Conservation (phyloP, 1,140 invertebrate species). For the Drosophila repletoides region DNA sequence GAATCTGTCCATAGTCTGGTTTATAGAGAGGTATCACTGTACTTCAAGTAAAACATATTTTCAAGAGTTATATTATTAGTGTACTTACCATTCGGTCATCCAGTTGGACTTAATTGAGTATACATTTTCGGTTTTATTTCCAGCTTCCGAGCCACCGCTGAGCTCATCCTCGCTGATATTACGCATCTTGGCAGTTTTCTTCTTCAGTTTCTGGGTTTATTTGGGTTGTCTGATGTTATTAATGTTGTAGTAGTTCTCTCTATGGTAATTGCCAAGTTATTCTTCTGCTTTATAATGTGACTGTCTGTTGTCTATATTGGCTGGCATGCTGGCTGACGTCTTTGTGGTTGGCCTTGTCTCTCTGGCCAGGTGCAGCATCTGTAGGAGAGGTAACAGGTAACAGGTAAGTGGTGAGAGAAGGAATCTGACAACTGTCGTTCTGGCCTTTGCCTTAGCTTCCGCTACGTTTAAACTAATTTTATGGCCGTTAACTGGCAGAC, state of each 20-base stretch:
- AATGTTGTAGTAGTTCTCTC: conserved; percentile 2
- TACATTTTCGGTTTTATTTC: conserved; percentile 85
- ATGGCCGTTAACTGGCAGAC: conserved; percentile 65
- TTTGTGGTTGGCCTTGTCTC: conserved; percentile 35
- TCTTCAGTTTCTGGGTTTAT: neutral
- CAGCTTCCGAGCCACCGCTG: conserved; percentile 40
- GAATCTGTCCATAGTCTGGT: too few species aligned
- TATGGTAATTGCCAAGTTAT: conserved; percentile 50
- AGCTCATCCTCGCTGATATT: conserved; percentile 58
- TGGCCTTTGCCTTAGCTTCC: conserved; percentile 45
- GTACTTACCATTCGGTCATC: conserved; percentile 87
- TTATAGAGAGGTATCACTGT: too few species aligned
- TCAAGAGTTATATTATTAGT: neutral
- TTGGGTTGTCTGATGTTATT: conserved; percentile 3
- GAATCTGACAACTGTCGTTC: conserved; percentile 1
- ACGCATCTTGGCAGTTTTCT: conserved; percentile 83
- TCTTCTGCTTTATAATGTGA: conserved; percentile 29
- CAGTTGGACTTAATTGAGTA: conserved; percentile 87
- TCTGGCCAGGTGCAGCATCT: conserved; percentile 62
- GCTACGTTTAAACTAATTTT: conserved; percentile 78
- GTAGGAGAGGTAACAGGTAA: conserved; percentile 40
- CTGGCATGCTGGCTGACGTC: conserved; percentile 38
- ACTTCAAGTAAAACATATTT: neutral
- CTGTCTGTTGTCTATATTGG: conserved; percentile 43
- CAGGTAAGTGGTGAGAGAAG: conserved; percentile 21